Conservation (phyloP, 2,888 invertebrate genomes). For the Adelognathus sp. region DNA sequence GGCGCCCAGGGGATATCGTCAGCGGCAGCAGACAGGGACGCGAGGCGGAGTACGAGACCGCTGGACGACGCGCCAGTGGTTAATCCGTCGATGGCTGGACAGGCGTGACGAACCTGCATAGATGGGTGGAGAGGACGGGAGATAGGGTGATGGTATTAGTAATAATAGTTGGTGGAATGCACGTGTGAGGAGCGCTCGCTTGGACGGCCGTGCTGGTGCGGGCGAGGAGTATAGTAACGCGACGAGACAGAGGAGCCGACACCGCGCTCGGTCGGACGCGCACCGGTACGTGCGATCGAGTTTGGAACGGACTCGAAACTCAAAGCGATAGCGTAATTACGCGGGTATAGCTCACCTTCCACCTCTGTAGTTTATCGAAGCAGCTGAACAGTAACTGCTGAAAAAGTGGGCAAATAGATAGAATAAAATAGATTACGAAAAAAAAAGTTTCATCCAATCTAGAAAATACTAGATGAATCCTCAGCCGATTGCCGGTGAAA, state of each 20-base stretch:
- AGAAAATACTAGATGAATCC: too few species aligned
- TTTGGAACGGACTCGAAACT: conserved; percentile 54
- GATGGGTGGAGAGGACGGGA: conserved; percentile 36
- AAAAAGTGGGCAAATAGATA: too few species aligned
- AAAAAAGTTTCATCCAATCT: too few species aligned
- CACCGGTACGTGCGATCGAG: conserved; percentile 52
- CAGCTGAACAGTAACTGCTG: neutral
- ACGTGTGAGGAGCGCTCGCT: conserved; percentile 4
- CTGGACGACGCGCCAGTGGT: conserved; percentile 55
- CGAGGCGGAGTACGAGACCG: neutral
- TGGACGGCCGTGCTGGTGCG: too few species aligned
- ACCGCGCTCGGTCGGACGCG: conserved; percentile 44
- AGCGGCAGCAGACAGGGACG: neutral
- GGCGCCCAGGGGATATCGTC: neutral
- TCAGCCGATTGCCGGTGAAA: too few species aligned
- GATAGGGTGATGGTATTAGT: conserved; percentile 20
- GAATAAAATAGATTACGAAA: too few species aligned
- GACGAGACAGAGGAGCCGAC: neutral
- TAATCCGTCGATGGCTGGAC: conserved; percentile 67
- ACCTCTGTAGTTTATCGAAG: neutral
- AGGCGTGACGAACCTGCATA: conserved; percentile 65
- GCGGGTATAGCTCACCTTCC: conserved; percentile 14
- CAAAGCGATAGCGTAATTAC: conserved; percentile 55
- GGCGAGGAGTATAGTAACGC: too few species aligned
- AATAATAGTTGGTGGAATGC: neutral